These are phyloP conservation scores for Drosophila kanapiae DNA, from an alignment of 1,140 invertebrate genomes.

Conservation along the genomic window DNA sequence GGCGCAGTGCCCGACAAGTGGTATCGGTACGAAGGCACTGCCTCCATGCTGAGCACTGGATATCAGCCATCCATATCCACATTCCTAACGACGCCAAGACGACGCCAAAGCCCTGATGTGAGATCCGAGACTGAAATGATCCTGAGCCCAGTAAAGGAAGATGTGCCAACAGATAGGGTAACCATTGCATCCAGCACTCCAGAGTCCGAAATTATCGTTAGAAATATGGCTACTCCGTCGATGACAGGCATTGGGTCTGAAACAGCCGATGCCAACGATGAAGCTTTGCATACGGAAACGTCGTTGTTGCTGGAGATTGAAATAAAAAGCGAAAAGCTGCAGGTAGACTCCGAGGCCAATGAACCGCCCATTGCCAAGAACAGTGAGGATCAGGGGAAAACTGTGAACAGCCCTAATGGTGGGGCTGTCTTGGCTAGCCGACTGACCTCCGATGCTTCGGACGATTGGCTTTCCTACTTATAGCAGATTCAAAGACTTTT, in stretches of 20 bases:
- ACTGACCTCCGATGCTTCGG: slow-evolving; percentile 56
- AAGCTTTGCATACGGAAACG: background rate
- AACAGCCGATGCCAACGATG: background rate
- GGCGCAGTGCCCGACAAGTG: slow-evolving; percentile 62
- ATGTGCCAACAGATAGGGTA: background rate
- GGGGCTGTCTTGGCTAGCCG: background rate
- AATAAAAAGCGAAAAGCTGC: background rate
- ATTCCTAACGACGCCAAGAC: slow-evolving; percentile 40
- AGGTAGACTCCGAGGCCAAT: no score
- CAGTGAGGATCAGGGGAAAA: background rate
- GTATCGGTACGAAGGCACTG: slow-evolving; percentile 62
- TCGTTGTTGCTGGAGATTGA: slow-evolving; percentile 4
- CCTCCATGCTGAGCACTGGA: slow-evolving; percentile 43
- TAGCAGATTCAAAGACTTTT: slow-evolving; percentile 11
- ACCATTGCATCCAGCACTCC: slow-evolving; percentile 15
- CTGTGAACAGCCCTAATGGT: background rate
- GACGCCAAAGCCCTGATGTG: background rate
- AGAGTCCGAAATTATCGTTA: slow-evolving; percentile 7
- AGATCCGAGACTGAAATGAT: slow-evolving; percentile 25
- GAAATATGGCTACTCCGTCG: background rate
- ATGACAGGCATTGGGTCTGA: background rate
- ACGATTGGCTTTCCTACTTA: slow-evolving; percentile 52
- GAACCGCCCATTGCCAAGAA: background rate
- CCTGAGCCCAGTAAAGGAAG: slow-evolving; percentile 39
- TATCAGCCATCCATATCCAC: slow-evolving; percentile 64